These are phyloP conservation scores for Meandrina meandrites DNA, from an alignment of 92 coral and sea anemone species.

Conservation along the genomic window DNA sequence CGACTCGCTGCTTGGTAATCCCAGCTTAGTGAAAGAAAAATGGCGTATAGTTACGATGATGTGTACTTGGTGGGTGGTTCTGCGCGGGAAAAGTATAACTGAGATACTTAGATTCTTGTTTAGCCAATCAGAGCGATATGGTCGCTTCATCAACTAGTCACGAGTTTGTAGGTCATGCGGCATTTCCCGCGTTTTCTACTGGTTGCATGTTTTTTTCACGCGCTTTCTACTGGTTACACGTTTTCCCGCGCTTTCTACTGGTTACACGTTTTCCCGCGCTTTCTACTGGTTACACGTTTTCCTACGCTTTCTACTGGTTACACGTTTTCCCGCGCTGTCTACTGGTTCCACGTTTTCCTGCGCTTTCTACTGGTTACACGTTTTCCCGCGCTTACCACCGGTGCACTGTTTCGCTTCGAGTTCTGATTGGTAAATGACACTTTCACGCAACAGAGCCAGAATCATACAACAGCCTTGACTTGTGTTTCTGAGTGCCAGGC, in stretches of 20 bases:
- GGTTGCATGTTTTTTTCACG: background rate
- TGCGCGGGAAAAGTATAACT: background rate
- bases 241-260: background rate
- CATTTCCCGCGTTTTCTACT: background rate
- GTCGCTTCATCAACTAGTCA: background rate
- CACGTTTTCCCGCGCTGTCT: background rate
- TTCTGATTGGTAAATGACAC: background rate
- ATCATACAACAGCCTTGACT: background rate
- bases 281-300: background rate
- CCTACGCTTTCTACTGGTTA: background rate
- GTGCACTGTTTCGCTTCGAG: background rate
- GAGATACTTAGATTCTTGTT: background rate
- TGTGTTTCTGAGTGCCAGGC: background rate
- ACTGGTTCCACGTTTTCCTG: background rate
- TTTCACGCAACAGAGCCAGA: background rate
- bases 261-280: too few relatives aligned
- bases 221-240: background rate
- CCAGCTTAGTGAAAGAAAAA: constrained; percentile 54
- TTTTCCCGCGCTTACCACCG: background rate
- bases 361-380: background rate
- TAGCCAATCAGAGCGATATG: background rate
- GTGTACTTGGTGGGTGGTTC: background rate
- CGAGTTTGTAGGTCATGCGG: too few relatives aligned
- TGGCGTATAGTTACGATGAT: background rate
- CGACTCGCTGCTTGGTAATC: constrained; percentile 71